These are phyloP conservation scores for Ginglymostoma cirratum DNA, from an alignment of 2,113 vertebrate species.

Conservation along the genomic window DNA sequence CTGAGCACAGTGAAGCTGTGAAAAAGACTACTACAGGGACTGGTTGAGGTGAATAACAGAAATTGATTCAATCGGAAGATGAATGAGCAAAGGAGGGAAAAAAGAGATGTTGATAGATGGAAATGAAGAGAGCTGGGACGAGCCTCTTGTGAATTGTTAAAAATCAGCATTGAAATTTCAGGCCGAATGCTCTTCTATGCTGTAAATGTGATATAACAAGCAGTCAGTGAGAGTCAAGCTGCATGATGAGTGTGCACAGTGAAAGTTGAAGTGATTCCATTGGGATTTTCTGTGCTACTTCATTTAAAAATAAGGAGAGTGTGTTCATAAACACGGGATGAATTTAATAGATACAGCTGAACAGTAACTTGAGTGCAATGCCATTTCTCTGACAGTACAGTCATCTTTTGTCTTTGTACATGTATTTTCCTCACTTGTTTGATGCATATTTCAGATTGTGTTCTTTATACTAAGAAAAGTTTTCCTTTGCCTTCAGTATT, in stretches of 20 bases:
- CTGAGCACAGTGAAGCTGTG: too few species aligned
- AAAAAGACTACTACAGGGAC: too few species aligned
- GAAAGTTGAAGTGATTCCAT: too few species aligned
- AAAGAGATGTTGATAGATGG: neutral
- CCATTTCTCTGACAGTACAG: neutral
- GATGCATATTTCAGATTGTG: neutral
- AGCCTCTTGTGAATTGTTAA: neutral
- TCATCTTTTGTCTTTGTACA: neutral
- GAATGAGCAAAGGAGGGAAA: too few species aligned
- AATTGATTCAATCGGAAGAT: too few species aligned
- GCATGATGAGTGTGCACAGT: too few species aligned
- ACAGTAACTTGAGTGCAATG: neutral
- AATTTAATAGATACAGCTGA: neutral
- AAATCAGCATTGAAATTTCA: too few species aligned
- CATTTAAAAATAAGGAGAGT: neutral
- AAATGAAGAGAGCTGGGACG: neutral
- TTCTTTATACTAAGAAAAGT: neutral
- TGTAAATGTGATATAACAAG: neutral
- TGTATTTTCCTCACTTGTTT: neutral
- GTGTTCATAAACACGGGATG: neutral
- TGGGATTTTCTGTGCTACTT: neutral
- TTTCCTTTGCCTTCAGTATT: constrained; percentile 71
- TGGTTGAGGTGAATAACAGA: too few species aligned
- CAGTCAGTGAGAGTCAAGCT: neutral
- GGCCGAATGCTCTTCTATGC: too few species aligned